A percentile compares a stretch with the other conserved stretches of the same genome.
phyloP scores from a whole-genome alignment of 2,113 vertebrate species.

The Silurus meridionalis region DNA sequence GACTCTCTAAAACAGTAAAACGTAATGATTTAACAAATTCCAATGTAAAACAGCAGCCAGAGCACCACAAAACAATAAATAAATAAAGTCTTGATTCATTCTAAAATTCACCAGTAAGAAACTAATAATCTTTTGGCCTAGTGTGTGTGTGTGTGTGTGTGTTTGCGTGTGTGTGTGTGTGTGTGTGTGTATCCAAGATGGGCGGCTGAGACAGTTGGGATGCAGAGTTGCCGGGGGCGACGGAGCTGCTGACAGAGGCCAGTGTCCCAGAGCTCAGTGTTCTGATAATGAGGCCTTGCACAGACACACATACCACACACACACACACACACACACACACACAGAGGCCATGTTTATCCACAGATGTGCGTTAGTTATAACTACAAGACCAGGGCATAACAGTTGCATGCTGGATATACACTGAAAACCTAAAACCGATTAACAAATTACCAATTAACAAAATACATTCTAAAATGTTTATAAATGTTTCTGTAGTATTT shows the following conservation, averaged over 20 bases:
- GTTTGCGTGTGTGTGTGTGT: conserved; percentile 33
- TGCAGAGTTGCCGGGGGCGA: conserved; percentile 56
- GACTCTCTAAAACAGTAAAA: neutral
- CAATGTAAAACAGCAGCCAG: conserved; percentile 37
- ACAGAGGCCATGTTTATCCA: conserved; percentile 38
- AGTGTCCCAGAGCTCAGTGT: conserved; percentile 54
- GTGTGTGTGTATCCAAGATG: conserved; percentile 26
- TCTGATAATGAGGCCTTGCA: conserved; percentile 51
- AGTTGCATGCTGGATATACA: neutral
- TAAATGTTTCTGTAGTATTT: neutral
- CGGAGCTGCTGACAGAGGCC: conserved; percentile 55
- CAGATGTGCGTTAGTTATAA: conserved; percentile 42
- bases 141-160: conserved; percentile 13
- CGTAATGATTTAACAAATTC: neutral
- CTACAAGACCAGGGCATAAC: conserved; percentile 63
- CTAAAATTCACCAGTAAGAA: conserved; percentile 30
- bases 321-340: conserved; percentile 31
- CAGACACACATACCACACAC: conserved; percentile 33
- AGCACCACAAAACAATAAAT: conserved; percentile 34
- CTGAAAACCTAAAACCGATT: neutral
- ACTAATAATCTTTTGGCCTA: conserved; percentile 40
- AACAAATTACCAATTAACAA: too few species aligned
- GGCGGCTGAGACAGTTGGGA: conserved; percentile 47
- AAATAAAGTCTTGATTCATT: conserved; percentile 1
- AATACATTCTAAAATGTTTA: neutral